Percentiles rank a stretch among this genome's conserved stretches.
Conservation (phyloP, 2,113 vertebrate genomes). For the Herpetotheres cachinnans region DNA sequence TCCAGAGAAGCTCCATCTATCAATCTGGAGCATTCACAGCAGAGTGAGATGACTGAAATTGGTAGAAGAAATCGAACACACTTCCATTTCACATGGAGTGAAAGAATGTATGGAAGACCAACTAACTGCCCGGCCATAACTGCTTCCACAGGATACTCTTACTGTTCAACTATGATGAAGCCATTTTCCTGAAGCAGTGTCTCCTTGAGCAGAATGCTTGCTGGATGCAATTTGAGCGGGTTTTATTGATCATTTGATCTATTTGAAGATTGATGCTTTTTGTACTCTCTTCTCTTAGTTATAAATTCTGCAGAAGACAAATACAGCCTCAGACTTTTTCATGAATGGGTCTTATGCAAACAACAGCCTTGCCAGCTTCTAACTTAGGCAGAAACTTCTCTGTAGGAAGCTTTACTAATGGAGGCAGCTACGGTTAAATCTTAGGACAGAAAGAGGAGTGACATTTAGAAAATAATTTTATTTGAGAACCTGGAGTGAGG, state of each 20-base stretch:
- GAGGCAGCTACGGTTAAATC: not conserved
- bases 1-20: not conserved
- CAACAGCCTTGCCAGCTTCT: not conserved
- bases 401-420: not conserved
- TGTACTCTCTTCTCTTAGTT: not conserved
- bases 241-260: slow-evolving; percentile 33
- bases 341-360: not conserved
- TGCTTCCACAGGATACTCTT: not conserved
- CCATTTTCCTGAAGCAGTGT: not conserved
- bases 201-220: not conserved
- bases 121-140: not conserved
- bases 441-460: not conserved
- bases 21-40: not conserved
- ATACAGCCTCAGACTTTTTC: not conserved
- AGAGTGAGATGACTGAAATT: not conserved
- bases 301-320: slow-evolving; percentile 25
- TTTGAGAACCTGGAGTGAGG: not conserved
- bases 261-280: slow-evolving; percentile 1
- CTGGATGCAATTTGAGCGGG: not conserved
- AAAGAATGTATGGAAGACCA: not conserved
- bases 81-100: not conserved
- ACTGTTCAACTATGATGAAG: not conserved
- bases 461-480: not conserved
- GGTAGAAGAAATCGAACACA: not conserved
- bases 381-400: not conserved